phyloP scores from a whole-genome alignment of 2,797 vertebrate genomes.

The Discoglossus pictus region DNA sequence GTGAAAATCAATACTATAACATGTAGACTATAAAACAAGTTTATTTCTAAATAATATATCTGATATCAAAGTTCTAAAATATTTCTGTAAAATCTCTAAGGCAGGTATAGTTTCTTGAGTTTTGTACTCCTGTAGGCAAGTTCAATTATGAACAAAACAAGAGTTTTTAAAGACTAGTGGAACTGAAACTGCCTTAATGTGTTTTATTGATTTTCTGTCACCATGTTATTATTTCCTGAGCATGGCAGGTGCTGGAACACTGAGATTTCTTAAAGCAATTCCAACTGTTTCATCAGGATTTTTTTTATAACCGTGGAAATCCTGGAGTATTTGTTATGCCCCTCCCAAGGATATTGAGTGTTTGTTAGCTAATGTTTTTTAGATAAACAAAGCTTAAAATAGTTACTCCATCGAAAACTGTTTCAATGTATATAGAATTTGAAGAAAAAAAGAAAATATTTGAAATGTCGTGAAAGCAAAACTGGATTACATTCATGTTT shows the following conservation, averaged over 20 bases:
- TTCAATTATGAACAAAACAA: constrained; percentile 55
- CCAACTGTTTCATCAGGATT: constrained; percentile 51
- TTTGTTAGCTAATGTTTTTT: constrained; percentile 10
- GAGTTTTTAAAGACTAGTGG: constrained; percentile 41
- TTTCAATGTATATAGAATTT: no score
- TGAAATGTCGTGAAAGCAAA: not conserved
- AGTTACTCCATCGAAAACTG: no score
- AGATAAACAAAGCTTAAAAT: not conserved
- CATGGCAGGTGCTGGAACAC: constrained; percentile 48
- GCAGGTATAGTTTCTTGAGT: no score
- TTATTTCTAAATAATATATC: no score
- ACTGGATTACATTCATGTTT: no score
- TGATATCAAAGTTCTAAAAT: no score
- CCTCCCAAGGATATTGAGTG: constrained; percentile 49
- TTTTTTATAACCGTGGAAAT: constrained; percentile 46
- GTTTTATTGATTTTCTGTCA: constrained; percentile 72
- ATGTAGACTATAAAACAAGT: no score
- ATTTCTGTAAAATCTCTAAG: no score
- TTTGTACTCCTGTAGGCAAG: constrained; percentile 53
- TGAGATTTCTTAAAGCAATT: constrained; percentile 55
- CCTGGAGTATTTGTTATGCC: constrained; percentile 38
- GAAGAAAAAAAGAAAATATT: not conserved
- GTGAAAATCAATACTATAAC: no score
- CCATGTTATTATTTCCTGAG: constrained; percentile 61
- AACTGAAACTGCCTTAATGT: constrained; percentile 63